Conservation (phyloP, 2,113 vertebrate species). For the Oceanites oceanicus region DNA sequence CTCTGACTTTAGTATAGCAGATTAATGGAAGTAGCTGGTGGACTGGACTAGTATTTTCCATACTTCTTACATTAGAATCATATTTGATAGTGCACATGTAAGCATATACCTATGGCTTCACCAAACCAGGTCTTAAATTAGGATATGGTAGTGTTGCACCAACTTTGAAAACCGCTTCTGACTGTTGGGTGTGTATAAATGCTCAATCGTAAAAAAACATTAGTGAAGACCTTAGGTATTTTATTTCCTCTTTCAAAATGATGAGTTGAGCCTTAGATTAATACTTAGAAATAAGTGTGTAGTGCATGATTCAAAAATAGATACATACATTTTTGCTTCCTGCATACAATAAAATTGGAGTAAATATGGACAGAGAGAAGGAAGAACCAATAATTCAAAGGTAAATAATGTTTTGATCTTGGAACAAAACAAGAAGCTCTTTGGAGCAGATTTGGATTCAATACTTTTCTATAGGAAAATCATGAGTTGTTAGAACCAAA, state of each 20-base stretch:
- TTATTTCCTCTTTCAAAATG: background rate
- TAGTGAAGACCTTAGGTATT: background rate
- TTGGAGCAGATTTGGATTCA: background rate
- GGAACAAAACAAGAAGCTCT: background rate
- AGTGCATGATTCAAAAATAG: background rate
- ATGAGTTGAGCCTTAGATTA: background rate
- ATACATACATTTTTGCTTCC: background rate
- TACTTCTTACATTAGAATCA: background rate
- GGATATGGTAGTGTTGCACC: background rate
- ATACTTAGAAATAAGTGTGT: background rate
- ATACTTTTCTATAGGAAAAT: background rate
- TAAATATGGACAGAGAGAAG: background rate
- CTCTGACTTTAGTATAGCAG: background rate
- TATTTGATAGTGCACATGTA: background rate
- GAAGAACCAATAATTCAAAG: background rate
- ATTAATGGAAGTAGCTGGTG: background rate
- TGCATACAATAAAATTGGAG: background rate
- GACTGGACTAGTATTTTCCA: background rate
- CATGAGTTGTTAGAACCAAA: background rate
- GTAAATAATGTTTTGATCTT: background rate
- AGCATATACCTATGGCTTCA: background rate
- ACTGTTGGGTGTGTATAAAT: background rate
- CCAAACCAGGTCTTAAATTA: fast-evolving
- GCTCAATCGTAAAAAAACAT: background rate
- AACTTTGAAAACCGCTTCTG: background rate